Evolutionary conservation across 1,140 invertebrate genomes (phyloP), one percentile per base, ranked within the genome.

Genomic region (Phocides pigmalion): DNA sequence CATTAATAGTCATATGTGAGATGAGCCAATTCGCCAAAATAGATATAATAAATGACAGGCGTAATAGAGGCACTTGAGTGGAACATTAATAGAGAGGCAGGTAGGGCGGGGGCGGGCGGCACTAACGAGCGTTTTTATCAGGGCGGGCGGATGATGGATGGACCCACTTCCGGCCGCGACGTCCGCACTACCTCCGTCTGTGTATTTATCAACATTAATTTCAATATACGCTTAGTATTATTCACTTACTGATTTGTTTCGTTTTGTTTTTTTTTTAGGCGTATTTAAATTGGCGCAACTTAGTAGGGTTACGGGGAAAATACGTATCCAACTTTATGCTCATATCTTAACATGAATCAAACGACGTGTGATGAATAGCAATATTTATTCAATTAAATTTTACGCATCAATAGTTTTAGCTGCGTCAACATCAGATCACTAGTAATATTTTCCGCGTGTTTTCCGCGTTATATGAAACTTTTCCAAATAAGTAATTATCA

Each of bases 121-220:
- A 62, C 84, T 90, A 88, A 90, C 86, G 87, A 90, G 84, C 84
- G 87, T 90, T 90, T 90, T 90, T 89, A 88, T 87, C 82, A 77
- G 76, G 80, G 79, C 81, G 80, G 82, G 81, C 78, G 82, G 82
- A 90, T 90, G 87, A 90, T 89, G 82, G 83, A 90, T 90, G 84
- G 66, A 65, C 54, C 69, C 68, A 77, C 84, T 87, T 87, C 85
- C 85, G 87, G 72, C 73, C 79, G 73, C 78, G 84, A 76, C 79
- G 74, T 75, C 77, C 79, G 77, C 76, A 32, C 54, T 71, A 76
- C 66, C 75, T 76, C 69, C 78, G 76, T 75, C 75, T 76, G 70
- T 83, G 74, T 82, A 82, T 86, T 87, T 89, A 90, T 86, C 82
- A 88, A 86, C 82, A 88, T 87, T 84, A 84, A 87, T 88, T 85